phyloP scores from a whole-genome alignment of 92 coral and sea anemone species.

The Galaxea fascicularis region DNA sequence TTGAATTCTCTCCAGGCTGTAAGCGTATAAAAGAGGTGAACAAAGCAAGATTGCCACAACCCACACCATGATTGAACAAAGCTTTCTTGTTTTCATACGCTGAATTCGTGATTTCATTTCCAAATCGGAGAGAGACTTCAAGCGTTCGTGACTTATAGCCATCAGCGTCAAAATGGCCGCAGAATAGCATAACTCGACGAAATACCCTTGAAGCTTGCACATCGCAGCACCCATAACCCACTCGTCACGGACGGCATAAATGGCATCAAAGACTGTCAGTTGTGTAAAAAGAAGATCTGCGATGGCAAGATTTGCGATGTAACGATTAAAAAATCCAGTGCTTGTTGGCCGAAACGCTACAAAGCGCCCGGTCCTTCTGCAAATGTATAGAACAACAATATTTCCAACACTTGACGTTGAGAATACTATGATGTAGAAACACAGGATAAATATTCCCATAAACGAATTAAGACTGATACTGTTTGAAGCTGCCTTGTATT shows the following conservation, averaged over 20 bases:
- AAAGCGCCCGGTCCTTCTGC: slow-evolving; percentile 53
- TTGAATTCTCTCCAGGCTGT: slow-evolving; percentile 25
- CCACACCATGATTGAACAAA: slow-evolving; percentile 54
- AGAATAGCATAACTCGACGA: slow-evolving; percentile 81
- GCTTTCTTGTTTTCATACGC: slow-evolving; percentile 56
- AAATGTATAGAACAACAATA: slow-evolving; percentile 65
- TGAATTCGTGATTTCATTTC: slow-evolving; percentile 65
- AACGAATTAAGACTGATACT: slow-evolving; percentile 46
- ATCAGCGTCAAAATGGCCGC: slow-evolving; percentile 82
- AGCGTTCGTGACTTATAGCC: slow-evolving; percentile 80
- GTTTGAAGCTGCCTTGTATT: not conserved
- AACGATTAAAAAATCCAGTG: slow-evolving; percentile 67
- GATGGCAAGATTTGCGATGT: slow-evolving; percentile 76
- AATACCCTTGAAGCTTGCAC: slow-evolving; percentile 78
- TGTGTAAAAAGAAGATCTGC: slow-evolving; percentile 84
- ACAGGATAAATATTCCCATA: slow-evolving; percentile 68
- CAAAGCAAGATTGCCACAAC: slow-evolving; percentile 64
- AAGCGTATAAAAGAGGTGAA: slow-evolving; percentile 77
- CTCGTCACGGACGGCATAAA: slow-evolving; percentile 39
- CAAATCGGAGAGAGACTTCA: slow-evolving; percentile 55
- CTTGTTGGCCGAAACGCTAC: slow-evolving; percentile 54
- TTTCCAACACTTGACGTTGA: slow-evolving; percentile 70
- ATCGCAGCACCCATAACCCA: slow-evolving; percentile 67
- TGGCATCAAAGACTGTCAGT: slow-evolving; percentile 71
- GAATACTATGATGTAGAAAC: slow-evolving; percentile 67